Percentiles rank a stretch among this genome's conserved stretches.
Conservation (phyloP, 1,140 invertebrate species). For the Caenorhabditis brenneri region DNA sequence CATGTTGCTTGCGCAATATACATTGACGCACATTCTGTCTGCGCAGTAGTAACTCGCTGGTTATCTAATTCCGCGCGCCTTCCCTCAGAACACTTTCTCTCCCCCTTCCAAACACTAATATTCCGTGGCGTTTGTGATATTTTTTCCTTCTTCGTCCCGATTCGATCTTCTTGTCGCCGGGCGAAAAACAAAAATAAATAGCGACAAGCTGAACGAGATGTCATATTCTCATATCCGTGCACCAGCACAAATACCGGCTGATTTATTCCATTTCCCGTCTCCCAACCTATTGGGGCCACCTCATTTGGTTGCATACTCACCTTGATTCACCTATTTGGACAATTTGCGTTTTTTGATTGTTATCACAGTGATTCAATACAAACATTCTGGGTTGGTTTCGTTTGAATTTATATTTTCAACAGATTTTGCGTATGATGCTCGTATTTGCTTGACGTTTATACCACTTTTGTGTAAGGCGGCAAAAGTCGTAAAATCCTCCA, state of each 20-base stretch:
- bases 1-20: not conserved
- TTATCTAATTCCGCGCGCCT: not conserved
- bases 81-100: not conserved
- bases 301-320: not conserved
- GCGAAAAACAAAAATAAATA: constrained; percentile 15
- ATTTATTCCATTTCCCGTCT: not conserved
- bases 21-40: not conserved
- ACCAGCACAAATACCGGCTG: not conserved
- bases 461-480: not conserved
- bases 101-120: not conserved
- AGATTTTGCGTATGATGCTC: too few species aligned
- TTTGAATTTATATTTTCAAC: constrained; percentile 2
- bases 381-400: constrained; percentile 10
- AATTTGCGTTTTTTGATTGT: not conserved
- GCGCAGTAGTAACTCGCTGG: not conserved
- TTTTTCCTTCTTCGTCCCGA: not conserved
- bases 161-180: not conserved
- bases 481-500: not conserved
- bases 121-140: not conserved
- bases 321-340: not conserved
- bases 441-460: not conserved
- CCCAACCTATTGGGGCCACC: not conserved
- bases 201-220: not conserved
- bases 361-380: constrained; percentile 19
- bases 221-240: constrained; percentile 5